Evolutionary conservation across 2,797 vertebrate genomes (phyloP).

Genomic region (Acropternis orthonyx): DNA sequence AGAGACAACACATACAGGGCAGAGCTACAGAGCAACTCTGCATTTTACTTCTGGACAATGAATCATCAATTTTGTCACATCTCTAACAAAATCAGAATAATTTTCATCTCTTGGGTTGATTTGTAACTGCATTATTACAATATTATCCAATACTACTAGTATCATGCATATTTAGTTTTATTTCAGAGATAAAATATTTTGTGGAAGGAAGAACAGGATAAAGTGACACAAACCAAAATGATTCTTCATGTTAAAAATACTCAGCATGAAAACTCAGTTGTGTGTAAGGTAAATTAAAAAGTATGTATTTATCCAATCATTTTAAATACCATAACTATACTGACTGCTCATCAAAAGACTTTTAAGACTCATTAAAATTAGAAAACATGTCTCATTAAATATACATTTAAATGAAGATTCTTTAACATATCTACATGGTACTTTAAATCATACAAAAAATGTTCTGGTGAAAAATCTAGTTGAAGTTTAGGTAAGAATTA

Average conservation of each 20-base stretch:
- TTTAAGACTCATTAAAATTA: conserved; percentile 81
- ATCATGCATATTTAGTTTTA: conserved; percentile 71
- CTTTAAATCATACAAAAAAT: conserved; percentile 71
- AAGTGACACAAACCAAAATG: conserved; percentile 74
- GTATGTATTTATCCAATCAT: conserved; percentile 79
- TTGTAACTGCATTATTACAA: conserved; percentile 51
- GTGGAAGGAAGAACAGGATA: conserved; percentile 59
- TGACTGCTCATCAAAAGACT: conserved; percentile 78
- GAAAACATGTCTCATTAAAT: conserved; percentile 82
- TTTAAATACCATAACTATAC: conserved; percentile 80
- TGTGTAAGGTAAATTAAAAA: conserved; percentile 77
- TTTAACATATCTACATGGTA: conserved; percentile 67
- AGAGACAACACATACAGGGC: neutral
- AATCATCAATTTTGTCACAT: conserved; percentile 52
- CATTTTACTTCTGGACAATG: conserved; percentile 50
- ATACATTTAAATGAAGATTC: conserved; percentile 80
- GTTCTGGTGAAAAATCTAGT: conserved; percentile 70
- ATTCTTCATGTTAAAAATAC: conserved; percentile 72
- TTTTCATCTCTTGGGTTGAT: conserved; percentile 53
- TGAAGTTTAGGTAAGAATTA: conserved; percentile 73
- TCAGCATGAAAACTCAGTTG: conserved; percentile 70
- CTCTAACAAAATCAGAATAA: conserved; percentile 65
- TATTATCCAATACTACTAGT: conserved; percentile 45
- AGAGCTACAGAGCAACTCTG: neutral
- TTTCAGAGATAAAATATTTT: conserved; percentile 71